Evolutionary conservation across 2,113 vertebrate species (phyloP).

Genomic region (Myxocyprinus asiaticus): DNA sequence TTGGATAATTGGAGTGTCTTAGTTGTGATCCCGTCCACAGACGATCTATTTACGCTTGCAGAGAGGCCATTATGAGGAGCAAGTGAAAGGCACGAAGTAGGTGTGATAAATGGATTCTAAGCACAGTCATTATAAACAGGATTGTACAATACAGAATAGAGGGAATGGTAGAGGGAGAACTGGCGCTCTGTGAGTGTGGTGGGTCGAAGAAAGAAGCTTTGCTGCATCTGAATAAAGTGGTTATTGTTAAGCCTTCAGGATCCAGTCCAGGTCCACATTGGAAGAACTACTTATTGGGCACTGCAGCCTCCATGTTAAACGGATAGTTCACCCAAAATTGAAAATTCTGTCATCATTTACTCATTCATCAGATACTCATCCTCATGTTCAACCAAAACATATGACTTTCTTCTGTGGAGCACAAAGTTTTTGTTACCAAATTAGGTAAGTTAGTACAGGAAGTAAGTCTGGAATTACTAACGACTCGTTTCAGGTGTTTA

Average conservation of each 20-base stretch:
- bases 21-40: not conserved
- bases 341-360: too few species aligned
- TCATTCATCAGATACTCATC: too few species aligned
- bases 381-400: too few species aligned
- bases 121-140: slow-evolving; percentile 14
- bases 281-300: too few species aligned
- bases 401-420: too few species aligned
- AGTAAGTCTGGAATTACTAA: too few species aligned
- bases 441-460: too few species aligned
- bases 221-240: slow-evolving; percentile 7
- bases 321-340: too few species aligned
- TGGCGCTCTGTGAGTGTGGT: not conserved
- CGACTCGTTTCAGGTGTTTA: too few species aligned
- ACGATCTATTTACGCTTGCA: not conserved
- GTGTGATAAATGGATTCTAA: slow-evolving; percentile 10
- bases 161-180: not conserved
- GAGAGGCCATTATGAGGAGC: not conserved
- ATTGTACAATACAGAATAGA: not conserved
- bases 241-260: slow-evolving; percentile 25
- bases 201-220: not conserved
- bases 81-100: not conserved
- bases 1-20: not conserved
- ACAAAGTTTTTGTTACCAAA: too few species aligned
- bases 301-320: too few species aligned
- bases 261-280: not conserved